Evolutionary conservation across 2,113 vertebrate genomes (phyloP), one percentile per base, ranked within the genome.

Genomic region (Pardalotus punctatus): DNA sequence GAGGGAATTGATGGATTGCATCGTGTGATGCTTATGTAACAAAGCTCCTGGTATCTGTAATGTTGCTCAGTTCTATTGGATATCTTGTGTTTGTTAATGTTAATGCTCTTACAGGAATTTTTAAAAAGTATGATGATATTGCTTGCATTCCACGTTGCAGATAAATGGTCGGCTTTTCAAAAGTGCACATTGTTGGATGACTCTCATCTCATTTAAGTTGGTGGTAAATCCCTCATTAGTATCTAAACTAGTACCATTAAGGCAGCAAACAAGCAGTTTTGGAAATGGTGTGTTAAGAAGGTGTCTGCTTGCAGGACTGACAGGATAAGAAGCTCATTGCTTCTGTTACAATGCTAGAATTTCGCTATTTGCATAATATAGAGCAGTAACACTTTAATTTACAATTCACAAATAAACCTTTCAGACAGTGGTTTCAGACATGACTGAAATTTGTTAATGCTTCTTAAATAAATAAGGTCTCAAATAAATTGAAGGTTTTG

Each of bases 251-350:
- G 28, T 45, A 11, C 14, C 51, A 65, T 64, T 71, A 76, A 53
- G n/a, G 61, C 28, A 81, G 67, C 60, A 71, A 18, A 35, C 5
- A 31, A 47, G 29, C 35, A 36, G 33, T 88, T 86, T 40, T n/a
- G 64, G 79, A 78, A 88, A 60, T n/a, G 2, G 29, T 14, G 24
- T 2, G 6, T 31, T 86, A 21, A 73, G 62, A n/a, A 69, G 56
- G 65, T 78, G n/a, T 69, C 70, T 81, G 45, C 56, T 60, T 83
- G 48, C 31, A 40, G 57, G 69, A 86, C 61, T 91, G 91, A 81
- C 82, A 79, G 89, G 65, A 67, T 81, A 94, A 96, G 69, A 81
- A 92, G 77, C 81, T 94, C 54, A 50, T 62, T 65, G 85, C 71
- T 85, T 94, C 80, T 74, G 33, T 43, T 86, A 66, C 51, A 93